Base-by-base conservation (phyloP, 2,113 vertebrate species). In the Rousettus leschenaultii region DNA sequence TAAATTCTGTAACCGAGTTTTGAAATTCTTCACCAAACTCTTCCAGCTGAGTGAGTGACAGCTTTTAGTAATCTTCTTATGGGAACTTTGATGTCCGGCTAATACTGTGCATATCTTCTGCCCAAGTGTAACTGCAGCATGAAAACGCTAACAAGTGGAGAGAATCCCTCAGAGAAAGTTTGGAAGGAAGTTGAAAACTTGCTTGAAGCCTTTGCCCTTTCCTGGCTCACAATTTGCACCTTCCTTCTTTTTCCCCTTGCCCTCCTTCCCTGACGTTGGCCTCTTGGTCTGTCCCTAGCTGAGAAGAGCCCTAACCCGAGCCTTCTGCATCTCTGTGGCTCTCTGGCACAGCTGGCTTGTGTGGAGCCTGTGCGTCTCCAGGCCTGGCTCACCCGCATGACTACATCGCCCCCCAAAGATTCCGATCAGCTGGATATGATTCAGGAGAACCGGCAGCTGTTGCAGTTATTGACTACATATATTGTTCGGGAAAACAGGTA, bases 11-110 rank as follows among this genome's bases (percentile, higher is more conserved):
- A 99, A 99, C 99, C 98, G 99, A 53, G 99, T 99, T 89, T 98
- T 99, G 97, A 99, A 99, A 95, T 99, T 99, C 97, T 99, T 99
- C 98, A 99, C 99, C 97, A 99, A 99, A 97, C 99, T 99, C 95
- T 99, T 99, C 98, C 99, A 99, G 97, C 99, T 99, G 40, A 99
- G 99, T 99, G 98, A 99, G 99, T 99, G 95, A 53, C 86, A 84
- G 94, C 66, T 84, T 77, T 79, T 85, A 9, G 91, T 97, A 98
- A 89, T 97, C 92, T 97, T 94, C 75, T 93, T 79, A 21, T 15
- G 71, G 82, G 89, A 94, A 94, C 91, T 97, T 97, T 97, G 95
- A 96, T 97, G 74, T 92, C 85, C 9, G 0, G 75, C 51, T 97
- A 61, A 63, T 40, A 11, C 89, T 92, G 61, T 70, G 89, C 71